Base-by-base conservation (phyloP, 2,113 vertebrate genomes). In the Rhynchomys soricoides region DNA sequence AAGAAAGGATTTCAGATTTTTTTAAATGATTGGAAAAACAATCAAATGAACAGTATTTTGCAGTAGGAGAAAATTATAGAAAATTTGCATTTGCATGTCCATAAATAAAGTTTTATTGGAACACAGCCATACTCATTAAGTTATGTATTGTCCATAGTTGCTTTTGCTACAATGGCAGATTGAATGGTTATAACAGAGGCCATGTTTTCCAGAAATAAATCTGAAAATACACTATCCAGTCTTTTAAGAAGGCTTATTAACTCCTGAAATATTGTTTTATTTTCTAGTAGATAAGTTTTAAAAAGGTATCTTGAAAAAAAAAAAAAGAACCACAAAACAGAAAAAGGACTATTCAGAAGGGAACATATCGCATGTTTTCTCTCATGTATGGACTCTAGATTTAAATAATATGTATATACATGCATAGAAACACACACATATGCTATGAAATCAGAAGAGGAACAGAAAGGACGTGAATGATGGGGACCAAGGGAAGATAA, bases 51-150 rank as follows among this genome's bases (percentile, higher is more conserved):
- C 37, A 90, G 50, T 95, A 88, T 86, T 94, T 91, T 73, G 66
- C 74, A 74, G 94, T 73, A 89, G 79, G 70, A 96, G 66, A 95
- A 90, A 96, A 95, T 81, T 66, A 86, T 52, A 78, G 70, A 85
- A 94, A 96, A 96, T 95, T 91, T 64, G 91, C 48, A 82, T 92
- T 95, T 97, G 62, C 24, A 5, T 66, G 86, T 95, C 92, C 86
- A 92, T 94, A 97, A 97, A 96, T 98, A 97, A 97, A 96, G 90
- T 90, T 97, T 98, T 96, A 95, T 97, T 95, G 94, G 96, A 97
- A 97, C 59, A 37, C 52, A 91, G 96, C 91, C 94, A 89, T 90
- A 75, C 75, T 95, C 68, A 93, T 95, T 96, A 77, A 94, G 74
- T 92, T 91, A 92, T 1, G 57, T 73, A 78, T 96, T 95, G 95